Evolutionary conservation across 1,140 invertebrate species (phyloP).

Genomic region (Euglossa dilemma): DNA sequence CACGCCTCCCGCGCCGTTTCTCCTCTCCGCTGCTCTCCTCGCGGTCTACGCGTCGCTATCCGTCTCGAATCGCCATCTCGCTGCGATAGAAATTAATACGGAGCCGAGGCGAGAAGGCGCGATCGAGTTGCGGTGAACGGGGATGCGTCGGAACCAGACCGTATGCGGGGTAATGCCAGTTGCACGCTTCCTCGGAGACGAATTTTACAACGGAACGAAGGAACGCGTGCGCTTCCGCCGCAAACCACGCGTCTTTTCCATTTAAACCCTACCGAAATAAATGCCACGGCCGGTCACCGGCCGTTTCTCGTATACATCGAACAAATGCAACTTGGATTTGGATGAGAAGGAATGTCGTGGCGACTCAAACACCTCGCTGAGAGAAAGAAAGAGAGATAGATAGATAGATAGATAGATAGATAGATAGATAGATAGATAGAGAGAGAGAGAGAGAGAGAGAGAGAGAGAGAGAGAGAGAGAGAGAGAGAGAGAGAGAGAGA

Average conservation of each 20-base stretch:
- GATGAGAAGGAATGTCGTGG: slow-evolving; percentile 9
- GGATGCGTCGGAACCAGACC: slow-evolving; percentile 21
- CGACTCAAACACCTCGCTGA: not conserved
- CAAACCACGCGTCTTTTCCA: too few species aligned
- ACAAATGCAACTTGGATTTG: not conserved
- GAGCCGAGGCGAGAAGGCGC: not conserved
- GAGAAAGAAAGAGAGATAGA: not conserved
- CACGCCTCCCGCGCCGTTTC: too few species aligned
- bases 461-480: not conserved
- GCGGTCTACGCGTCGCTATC: too few species aligned
- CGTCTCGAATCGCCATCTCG: not conserved
- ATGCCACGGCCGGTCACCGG: not conserved
- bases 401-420: not conserved
- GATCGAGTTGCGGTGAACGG: slow-evolving; percentile 21
- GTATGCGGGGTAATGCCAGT: slow-evolving; percentile 78
- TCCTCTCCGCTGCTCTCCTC: too few species aligned
- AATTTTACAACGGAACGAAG: not conserved
- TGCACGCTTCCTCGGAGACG: slow-evolving; percentile 73
- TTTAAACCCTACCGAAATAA: not conserved
- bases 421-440: not conserved
- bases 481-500: not conserved
- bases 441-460: not conserved
- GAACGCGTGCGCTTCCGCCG: slow-evolving; percentile 9
- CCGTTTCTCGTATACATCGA: not conserved
- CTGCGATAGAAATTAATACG: not conserved